Evolutionary conservation across 2,113 vertebrate genomes (phyloP).

Genomic region (Dunckerocampus dactyliophorus): DNA sequence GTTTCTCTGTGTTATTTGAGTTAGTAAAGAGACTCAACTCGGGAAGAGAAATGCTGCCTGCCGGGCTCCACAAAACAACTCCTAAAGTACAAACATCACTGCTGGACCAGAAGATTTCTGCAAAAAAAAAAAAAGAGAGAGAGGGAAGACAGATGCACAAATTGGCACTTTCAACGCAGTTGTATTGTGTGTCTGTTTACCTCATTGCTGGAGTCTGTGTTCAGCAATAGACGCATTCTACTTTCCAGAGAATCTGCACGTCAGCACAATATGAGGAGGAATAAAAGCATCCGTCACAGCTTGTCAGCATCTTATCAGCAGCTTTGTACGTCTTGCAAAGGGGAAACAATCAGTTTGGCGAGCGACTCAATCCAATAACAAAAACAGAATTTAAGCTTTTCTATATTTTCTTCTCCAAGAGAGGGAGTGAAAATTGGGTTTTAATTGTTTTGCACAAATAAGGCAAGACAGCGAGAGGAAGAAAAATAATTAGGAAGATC

Average conservation of each 20-base stretch:
- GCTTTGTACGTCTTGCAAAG: conserved; percentile 36
- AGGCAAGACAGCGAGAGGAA: background rate
- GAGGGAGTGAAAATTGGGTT: conserved; percentile 42
- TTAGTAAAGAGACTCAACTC: background rate
- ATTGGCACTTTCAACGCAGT: conserved; percentile 19
- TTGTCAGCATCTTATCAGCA: conserved; percentile 42
- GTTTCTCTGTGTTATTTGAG: too few species aligned
- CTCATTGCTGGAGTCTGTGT: conserved; percentile 4
- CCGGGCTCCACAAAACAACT: conserved; percentile 10
- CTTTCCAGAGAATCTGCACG: conserved; percentile 16
- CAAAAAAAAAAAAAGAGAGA: conserved; percentile 1
- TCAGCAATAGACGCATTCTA: conserved; percentile 30
- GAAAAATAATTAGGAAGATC: conserved; percentile 30
- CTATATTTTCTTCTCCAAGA: conserved; percentile 26
- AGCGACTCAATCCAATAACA: conserved; percentile 59
- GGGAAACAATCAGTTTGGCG: conserved; percentile 60
- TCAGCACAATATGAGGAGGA: conserved; percentile 44
- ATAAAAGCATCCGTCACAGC: conserved; percentile 40
- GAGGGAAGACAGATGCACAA: conserved; percentile 8
- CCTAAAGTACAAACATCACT: background rate
- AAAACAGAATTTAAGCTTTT: conserved; percentile 48
- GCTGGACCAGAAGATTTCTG: conserved; percentile 1
- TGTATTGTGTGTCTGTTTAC: conserved; percentile 22
- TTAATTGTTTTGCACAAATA: conserved; percentile 47
- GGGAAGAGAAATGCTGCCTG: background rate